Evolutionary conservation across 2,797 vertebrate species (phyloP).

Genomic region (Kryptopterus vitreolus): DNA sequence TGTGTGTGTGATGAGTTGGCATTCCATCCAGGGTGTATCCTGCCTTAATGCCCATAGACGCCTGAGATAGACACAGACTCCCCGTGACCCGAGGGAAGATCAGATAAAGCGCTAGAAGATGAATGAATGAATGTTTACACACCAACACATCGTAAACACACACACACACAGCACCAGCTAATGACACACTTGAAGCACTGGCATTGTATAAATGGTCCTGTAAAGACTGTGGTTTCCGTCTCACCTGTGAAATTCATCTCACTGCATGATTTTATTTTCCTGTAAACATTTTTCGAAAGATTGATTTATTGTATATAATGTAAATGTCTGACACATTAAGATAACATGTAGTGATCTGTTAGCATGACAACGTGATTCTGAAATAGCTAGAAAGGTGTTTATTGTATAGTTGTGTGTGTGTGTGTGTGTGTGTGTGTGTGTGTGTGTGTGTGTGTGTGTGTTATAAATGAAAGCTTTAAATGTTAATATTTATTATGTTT

Average conservation of each 20-base stretch:
- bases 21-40: too few relatives aligned
- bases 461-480: slow-evolving; percentile 80
- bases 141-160: neutral
- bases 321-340: slow-evolving; percentile 26
- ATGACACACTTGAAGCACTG: neutral
- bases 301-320: neutral
- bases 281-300: neutral
- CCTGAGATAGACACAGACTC: too few relatives aligned
- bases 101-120: too few relatives aligned
- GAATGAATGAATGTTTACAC: neutral
- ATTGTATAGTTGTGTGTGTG: neutral
- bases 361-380: slow-evolving; percentile 25
- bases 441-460: too few relatives aligned
- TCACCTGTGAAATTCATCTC: slow-evolving; percentile 61
- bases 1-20: too few relatives aligned
- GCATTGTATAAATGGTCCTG: neutral
- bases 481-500: slow-evolving; percentile 87
- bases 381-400: neutral
- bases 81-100: too few relatives aligned
- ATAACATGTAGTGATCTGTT: slow-evolving; percentile 53
- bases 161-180: neutral
- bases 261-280: slow-evolving; percentile 33
- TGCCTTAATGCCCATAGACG: too few relatives aligned
- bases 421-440: too few relatives aligned
- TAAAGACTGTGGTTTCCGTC: neutral